Percentiles rank a stretch among this genome's conserved stretches.
These are phyloP conservation scores for Actinopyga echinites DNA, from an alignment of 53 echinoderm and acorn worm genomes.

Conservation along the genomic window DNA sequence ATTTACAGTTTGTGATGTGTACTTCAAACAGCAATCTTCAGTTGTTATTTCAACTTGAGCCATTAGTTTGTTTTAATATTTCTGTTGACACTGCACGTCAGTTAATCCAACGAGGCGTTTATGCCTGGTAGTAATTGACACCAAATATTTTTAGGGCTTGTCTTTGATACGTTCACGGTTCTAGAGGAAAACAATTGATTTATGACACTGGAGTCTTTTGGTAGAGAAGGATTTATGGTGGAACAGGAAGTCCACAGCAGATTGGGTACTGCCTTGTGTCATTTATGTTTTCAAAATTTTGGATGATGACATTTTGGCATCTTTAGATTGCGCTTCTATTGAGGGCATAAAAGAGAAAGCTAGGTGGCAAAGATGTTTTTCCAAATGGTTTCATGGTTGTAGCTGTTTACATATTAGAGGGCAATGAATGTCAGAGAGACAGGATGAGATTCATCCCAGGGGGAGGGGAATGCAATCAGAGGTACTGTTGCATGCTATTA, in stretches of 20 bases:
- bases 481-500: background rate
- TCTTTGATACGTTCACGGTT: no score
- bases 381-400: background rate
- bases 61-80: no score
- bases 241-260: slow-evolving; percentile 12
- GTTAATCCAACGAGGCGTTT: no score
- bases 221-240: slow-evolving; percentile 8
- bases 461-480: background rate
- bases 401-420: slow-evolving; percentile 19
- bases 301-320: background rate
- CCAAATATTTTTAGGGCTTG: no score
- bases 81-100: no score
- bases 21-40: no score
- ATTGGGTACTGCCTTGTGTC: slow-evolving; percentile 7
- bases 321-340: background rate
- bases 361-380: background rate
- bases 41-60: no score
- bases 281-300: slow-evolving; percentile 15
- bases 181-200: no score
- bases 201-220: background rate
- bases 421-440: no score
- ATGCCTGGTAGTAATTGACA: no score
- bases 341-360: background rate
- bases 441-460: no score
- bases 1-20: no score